Evolutionary conservation across 1,140 invertebrate species (phyloP).

Genomic region (Eupeodes corollae): DNA sequence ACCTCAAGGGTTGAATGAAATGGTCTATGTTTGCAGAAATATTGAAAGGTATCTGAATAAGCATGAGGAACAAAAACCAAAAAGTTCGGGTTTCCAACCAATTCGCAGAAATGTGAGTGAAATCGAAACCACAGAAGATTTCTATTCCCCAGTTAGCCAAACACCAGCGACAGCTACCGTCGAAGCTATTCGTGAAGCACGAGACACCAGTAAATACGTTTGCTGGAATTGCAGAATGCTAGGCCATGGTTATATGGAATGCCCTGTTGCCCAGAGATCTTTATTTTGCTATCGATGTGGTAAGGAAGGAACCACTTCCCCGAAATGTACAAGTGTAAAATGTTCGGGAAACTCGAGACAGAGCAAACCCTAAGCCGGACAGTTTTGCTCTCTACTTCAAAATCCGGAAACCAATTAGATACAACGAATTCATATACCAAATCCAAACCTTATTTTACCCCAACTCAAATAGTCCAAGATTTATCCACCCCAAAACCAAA

Average conservation of each 20-base stretch:
- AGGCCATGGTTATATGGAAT: no score
- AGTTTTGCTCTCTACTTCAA: no score
- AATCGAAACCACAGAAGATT: no score
- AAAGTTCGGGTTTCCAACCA: no score
- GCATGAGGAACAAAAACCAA: background rate
- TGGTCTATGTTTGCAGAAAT: no score
- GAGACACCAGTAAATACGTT: background rate
- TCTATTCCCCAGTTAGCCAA: no score
- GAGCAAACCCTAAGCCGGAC: background rate
- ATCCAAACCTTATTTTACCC: no score
- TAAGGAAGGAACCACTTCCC: background rate
- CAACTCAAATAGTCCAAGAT: no score
- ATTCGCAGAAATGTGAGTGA: no score
- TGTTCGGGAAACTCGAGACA: background rate
- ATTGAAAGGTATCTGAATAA: background rate
- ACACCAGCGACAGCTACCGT: background rate
- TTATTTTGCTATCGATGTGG: constrained; percentile 16
- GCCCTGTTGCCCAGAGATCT: constrained; percentile 11
- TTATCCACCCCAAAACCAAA: no score
- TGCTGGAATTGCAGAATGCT: background rate
- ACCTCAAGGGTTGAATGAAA: background rate
- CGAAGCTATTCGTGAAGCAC: background rate
- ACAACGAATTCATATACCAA: background rate
- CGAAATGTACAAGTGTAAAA: background rate
- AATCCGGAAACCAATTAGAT: background rate